phyloP scores from a whole-genome alignment of 2,888 invertebrate genomes.

The Acronicta leporina region DNA sequence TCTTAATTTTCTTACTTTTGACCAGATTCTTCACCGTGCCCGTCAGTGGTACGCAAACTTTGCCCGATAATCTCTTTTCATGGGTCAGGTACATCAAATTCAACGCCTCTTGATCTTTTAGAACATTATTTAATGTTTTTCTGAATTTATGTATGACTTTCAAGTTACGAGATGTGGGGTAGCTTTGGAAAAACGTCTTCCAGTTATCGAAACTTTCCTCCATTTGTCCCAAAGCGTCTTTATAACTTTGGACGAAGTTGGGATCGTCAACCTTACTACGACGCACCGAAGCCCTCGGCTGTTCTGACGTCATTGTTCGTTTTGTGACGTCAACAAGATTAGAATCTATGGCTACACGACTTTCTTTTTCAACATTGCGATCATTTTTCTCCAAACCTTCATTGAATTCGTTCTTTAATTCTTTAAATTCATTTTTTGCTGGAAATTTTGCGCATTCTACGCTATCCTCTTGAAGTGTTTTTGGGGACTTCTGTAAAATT shows the following conservation, averaged over 20 bases:
- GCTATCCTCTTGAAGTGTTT: background rate
- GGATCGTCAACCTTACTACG: conserved; percentile 1
- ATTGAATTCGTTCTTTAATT: background rate
- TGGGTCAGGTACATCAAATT: background rate
- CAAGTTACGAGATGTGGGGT: background rate
- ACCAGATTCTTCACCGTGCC: background rate
- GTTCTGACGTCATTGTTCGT: background rate
- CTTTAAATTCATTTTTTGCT: background rate
- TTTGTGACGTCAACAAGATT: background rate
- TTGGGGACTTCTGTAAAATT: conserved; percentile 1
- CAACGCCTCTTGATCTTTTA: background rate
- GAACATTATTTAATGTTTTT: background rate
- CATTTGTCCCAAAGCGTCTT: background rate
- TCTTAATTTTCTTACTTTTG: background rate
- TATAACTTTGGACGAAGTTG: conserved; percentile 1
- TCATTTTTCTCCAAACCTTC: conserved; percentile 1
- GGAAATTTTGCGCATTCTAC: background rate
- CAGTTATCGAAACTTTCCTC: background rate
- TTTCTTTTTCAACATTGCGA: background rate
- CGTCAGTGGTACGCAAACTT: background rate
- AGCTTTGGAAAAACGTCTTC: background rate
- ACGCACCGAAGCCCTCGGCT: background rate
- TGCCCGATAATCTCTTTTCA: background rate
- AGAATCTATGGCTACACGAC: background rate
- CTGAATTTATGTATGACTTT: background rate